Evolutionary conservation across 1,140 invertebrate genomes (phyloP), one percentile per base, ranked within the genome.

Genomic region (Zaprionus gabonicus): DNA sequence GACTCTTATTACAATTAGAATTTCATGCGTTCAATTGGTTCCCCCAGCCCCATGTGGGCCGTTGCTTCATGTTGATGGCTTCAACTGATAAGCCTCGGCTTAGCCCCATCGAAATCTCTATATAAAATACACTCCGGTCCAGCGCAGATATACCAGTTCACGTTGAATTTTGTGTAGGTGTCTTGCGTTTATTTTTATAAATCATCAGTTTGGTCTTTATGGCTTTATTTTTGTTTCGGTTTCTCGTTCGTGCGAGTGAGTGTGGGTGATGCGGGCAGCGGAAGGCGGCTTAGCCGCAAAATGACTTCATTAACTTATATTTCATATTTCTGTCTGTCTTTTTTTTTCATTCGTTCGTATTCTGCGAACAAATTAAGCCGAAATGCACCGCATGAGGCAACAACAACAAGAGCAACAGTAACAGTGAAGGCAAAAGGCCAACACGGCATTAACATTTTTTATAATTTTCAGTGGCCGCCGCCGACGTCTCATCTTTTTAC

Each of bases 291-390:
- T 68, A 88, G 84, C 84, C 85, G 85, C 85, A 81, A 88, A 90
- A 90, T 90, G 85, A 90, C 85, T 90, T 90, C 85, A 90, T 90
- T 90, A 90, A 90, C 70, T 80, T 79, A 80, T 84, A 86, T 82
- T 85, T 83, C 66, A 83, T 76, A 75, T 76, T 66, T 82, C 28
- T 31, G 27, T 23, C 36, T 64, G 12, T 64, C 27, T 36, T 67
- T n/a, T 25, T 63, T 23, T 12, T 55, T 36, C 34, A 58, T 69
- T 74, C 46, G 31, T 56, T 60, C 57, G 59, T 41, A 71, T 86
- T 86, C 83, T 72, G 83, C 83, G 83, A 86, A 86, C 83, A 86
- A 86, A 86, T 87, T 86, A 86, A 86, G 83, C 82, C 64, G 78
- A 82, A 86, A 72, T 86, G 75, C 79, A 83, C 66, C 80, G 53